Percentiles rank a stretch among this genome's conserved stretches.
Conservation (phyloP, 2,888 invertebrate genomes). For the Pemphredon lugubris region DNA sequence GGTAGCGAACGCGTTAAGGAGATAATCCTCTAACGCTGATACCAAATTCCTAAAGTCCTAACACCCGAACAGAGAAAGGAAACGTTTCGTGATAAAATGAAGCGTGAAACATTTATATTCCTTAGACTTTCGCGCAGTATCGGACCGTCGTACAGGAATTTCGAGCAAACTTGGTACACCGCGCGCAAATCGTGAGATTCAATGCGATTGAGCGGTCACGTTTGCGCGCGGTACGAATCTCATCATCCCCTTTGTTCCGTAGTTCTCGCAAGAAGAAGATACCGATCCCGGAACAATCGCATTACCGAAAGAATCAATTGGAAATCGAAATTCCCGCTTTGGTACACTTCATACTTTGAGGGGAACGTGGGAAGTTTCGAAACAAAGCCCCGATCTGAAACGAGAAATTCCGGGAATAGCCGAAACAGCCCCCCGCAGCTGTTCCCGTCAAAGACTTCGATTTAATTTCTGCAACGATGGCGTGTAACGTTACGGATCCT, state of each 20-base stretch:
- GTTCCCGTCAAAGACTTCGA: conserved; percentile 74
- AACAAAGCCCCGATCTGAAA: conserved; percentile 15
- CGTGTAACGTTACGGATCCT: conserved; percentile 18
- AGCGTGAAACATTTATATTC: too few species aligned
- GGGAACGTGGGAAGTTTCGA: not conserved
- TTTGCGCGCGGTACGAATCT: not conserved
- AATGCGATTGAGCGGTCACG: not conserved
- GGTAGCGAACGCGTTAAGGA: too few species aligned
- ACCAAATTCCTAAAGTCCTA: too few species aligned
- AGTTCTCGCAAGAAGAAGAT: not conserved
- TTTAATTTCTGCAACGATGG: conserved; percentile 75
- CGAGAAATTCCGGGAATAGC: conserved; percentile 60
- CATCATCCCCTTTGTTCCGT: not conserved
- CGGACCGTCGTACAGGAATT: too few species aligned
- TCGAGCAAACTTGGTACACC: too few species aligned
- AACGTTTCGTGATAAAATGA: too few species aligned
- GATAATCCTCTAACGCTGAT: too few species aligned
- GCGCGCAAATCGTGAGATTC: too few species aligned
- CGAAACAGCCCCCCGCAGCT: conserved; percentile 1
- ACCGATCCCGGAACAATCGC: not conserved
- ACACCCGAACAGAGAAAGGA: too few species aligned
- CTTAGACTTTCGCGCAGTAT: too few species aligned
- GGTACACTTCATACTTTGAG: conserved; percentile 16
- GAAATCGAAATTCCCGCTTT: conserved; percentile 35
- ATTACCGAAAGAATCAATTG: conserved; percentile 12